These are phyloP conservation scores for Mixornis gularis DNA, from an alignment of 2,113 vertebrate species.

Conservation along the genomic window DNA sequence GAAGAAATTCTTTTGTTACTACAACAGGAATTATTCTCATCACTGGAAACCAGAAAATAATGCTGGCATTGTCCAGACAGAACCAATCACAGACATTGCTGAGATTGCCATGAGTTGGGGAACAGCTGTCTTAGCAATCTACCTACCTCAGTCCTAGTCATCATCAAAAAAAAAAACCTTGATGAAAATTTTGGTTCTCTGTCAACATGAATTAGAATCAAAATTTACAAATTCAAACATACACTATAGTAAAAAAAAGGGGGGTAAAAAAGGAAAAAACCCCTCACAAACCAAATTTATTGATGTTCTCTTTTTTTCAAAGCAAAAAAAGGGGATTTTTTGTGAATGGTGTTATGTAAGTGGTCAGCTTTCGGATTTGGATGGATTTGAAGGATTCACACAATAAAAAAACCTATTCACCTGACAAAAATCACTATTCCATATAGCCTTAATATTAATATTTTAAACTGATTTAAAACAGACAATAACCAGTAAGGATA, in stretches of 20 bases:
- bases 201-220: background rate
- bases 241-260: rapidly evolving
- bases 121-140: background rate
- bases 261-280: rapidly evolving
- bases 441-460: background rate
- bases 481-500: background rate
- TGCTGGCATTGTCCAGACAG: background rate
- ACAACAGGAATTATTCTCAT: background rate
- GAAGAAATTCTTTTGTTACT: background rate
- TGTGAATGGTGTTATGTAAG: background rate
- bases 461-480: background rate
- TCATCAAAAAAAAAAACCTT: background rate
- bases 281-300: background rate
- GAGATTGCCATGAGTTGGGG: background rate
- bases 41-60: background rate
- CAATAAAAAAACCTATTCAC: background rate
- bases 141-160: background rate
- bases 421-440: background rate
- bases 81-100: background rate
- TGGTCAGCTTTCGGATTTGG: background rate
- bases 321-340: rapidly evolving
- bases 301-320: background rate
- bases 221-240: background rate
- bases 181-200: background rate
- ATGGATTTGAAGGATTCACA: background rate